Evolutionary conservation across 2,888 invertebrate genomes (phyloP).

Genomic region (Lithophane semibrunnea): DNA sequence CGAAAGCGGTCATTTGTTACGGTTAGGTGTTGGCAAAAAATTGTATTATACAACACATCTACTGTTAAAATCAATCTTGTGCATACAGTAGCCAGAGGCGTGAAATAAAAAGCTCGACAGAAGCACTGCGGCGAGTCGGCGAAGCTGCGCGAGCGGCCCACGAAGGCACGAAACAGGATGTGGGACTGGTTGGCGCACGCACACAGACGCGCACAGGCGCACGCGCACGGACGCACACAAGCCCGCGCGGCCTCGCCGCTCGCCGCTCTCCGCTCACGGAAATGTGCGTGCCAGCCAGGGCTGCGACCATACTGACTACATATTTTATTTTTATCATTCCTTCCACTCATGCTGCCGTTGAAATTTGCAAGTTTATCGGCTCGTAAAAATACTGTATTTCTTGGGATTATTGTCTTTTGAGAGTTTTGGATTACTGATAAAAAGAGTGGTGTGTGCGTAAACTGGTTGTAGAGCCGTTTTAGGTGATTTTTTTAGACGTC

Average conservation of each 20-base stretch:
- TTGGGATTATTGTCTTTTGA: slow-evolving; percentile 43
- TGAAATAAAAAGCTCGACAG: slow-evolving; percentile 89
- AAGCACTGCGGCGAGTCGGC: slow-evolving; percentile 80
- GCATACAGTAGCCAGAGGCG: slow-evolving; percentile 80
- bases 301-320: slow-evolving; percentile 64
- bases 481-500: not conserved
- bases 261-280: slow-evolving; percentile 87
- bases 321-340: slow-evolving; percentile 68
- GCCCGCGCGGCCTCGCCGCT: slow-evolving; percentile 84
- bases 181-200: slow-evolving; percentile 89
- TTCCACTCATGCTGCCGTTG: slow-evolving; percentile 51
- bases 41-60: slow-evolving; percentile 63
- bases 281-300: slow-evolving; percentile 87
- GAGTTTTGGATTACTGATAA: slow-evolving; percentile 37
- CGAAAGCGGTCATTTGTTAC: slow-evolving; percentile 50
- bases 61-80: slow-evolving; percentile 74
- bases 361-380: slow-evolving; percentile 64
- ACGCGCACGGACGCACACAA: slow-evolving; percentile 75
- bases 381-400: slow-evolving; percentile 55
- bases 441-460: not conserved
- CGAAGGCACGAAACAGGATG: slow-evolving; percentile 87
- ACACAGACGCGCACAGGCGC: slow-evolving; percentile 69
- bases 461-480: slow-evolving; percentile 4
- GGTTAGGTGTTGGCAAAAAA: slow-evolving; percentile 59
- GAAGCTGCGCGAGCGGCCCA: slow-evolving; percentile 85